These are phyloP conservation scores for Ramphastos sulfuratus DNA, from an alignment of 2,113 vertebrate genomes.

Conservation along the genomic window DNA sequence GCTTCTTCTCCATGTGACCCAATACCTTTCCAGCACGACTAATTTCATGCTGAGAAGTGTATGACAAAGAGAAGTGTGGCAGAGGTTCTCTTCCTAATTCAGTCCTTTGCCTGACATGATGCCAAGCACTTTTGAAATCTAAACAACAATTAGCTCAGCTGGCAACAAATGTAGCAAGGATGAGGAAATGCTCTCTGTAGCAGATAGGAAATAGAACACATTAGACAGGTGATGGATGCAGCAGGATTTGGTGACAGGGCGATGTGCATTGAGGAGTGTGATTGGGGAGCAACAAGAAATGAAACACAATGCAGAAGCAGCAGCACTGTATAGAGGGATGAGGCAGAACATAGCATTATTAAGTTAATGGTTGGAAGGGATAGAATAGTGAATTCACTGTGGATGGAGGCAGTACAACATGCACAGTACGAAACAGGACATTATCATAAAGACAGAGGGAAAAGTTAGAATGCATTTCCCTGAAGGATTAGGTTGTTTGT, in stretches of 20 bases:
- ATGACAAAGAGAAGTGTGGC: background rate
- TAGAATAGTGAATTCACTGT: slow-evolving; percentile 16
- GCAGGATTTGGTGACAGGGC: background rate
- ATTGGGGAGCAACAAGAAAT: slow-evolving; percentile 15
- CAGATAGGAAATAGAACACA: background rate
- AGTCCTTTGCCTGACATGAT: background rate
- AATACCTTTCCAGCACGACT: background rate
- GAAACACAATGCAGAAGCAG: background rate
- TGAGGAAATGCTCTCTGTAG: background rate
- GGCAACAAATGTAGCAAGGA: background rate
- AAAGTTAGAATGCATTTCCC: background rate
- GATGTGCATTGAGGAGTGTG: background rate
- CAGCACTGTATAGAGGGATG: background rate
- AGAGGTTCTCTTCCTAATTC: background rate
- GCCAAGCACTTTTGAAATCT: background rate
- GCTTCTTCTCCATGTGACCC: background rate
- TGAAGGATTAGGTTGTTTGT: slow-evolving; percentile 3
- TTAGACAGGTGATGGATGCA: background rate
- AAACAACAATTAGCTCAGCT: background rate
- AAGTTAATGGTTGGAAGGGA: slow-evolving; percentile 33
- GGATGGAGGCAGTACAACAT: slow-evolving; percentile 35
- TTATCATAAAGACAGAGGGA: slow-evolving; percentile 13
- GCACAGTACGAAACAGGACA: background rate
- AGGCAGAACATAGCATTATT: slow-evolving; percentile 48
- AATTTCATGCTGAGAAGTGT: background rate